These are phyloP conservation scores for Galbula dea DNA, from an alignment of 2,113 vertebrate species.

Conservation along the genomic window DNA sequence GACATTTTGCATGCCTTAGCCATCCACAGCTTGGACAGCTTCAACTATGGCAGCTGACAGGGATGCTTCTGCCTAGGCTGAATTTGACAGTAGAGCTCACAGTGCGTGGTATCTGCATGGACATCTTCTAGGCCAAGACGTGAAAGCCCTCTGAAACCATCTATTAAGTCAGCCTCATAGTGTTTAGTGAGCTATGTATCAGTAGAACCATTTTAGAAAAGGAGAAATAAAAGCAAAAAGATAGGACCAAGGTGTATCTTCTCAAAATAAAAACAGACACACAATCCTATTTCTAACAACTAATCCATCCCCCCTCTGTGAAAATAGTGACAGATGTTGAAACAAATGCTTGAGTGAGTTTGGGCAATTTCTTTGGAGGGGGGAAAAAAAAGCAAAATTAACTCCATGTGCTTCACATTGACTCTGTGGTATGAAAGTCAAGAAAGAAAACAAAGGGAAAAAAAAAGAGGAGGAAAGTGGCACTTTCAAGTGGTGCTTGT, in stretches of 20 bases:
- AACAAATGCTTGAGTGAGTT: slow-evolving; percentile 8
- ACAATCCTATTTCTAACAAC: not conserved
- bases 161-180: not conserved
- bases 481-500: not conserved
- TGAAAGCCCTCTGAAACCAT: not conserved
- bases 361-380: not conserved
- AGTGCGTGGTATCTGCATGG: not conserved
- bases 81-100: not conserved
- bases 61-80: not conserved
- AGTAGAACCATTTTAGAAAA: not conserved
- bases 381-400: not conserved
- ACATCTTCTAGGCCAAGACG: not conserved
- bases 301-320: not conserved
- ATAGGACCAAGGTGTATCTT: not conserved
- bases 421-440: not conserved
- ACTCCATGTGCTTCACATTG: not conserved
- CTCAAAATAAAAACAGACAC: slow-evolving; percentile 13
- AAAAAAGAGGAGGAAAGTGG: not conserved
- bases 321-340: slow-evolving; percentile 40
- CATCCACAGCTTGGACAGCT: not conserved
- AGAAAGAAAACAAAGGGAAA: not conserved
- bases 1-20: not conserved
- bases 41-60: not conserved
- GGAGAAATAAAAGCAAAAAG: not conserved
- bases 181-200: slow-evolving; percentile 4